Base-by-base conservation (phyloP, 1,140 invertebrate genomes). In the Pseudomyrmex concolor region DNA sequence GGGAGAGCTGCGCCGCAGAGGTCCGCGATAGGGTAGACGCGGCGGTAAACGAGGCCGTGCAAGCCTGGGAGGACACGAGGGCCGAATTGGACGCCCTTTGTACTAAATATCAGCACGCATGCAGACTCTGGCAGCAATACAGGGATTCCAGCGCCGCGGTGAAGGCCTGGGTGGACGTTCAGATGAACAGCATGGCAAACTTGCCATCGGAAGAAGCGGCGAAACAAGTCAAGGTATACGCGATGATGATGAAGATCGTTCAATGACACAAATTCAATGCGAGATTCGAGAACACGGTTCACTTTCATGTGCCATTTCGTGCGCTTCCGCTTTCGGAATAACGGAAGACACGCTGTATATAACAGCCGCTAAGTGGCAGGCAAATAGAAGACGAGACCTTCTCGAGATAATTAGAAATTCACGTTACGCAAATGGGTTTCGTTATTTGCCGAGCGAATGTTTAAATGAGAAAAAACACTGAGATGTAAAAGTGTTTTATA, bases 81-180 rank as follows among this genome's bases (percentile, higher is more conserved):
- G 95, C 95, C 84, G 96, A 97, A 92, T 94, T 97, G 82, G 95
- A 96, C 84, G 95, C 96, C 81, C 95, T 97, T 77, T 97, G 96
- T 92, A 96, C 95, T 87, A 96, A 96, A 93, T 96, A 93, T 93
- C 96, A 97, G 94, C 94, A 96, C 91, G 97, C 97, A 2, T 96
- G 97, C 62, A 95, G 96, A 45, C 94, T 97, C 50, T 98, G 97
- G 97, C 94, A 96, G 87, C 95, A 96, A 64, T 97, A 97, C 93
- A 94, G 96, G 25, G 96, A 97, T 88, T 96, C 96, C 1, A 96
- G 96, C 51, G 96, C 96, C n/a, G 95, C 96, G 4, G 96, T 97
- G 59, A 95, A 96, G 70, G 95, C 94, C 74, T 97, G 96, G 95
- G 95, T 96, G 54, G 96, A 97, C 89, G 95, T 95, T 84, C 96